These are phyloP conservation scores for Meta bourneti DNA, from an alignment of 2,888 invertebrate species.

Conservation along the genomic window DNA sequence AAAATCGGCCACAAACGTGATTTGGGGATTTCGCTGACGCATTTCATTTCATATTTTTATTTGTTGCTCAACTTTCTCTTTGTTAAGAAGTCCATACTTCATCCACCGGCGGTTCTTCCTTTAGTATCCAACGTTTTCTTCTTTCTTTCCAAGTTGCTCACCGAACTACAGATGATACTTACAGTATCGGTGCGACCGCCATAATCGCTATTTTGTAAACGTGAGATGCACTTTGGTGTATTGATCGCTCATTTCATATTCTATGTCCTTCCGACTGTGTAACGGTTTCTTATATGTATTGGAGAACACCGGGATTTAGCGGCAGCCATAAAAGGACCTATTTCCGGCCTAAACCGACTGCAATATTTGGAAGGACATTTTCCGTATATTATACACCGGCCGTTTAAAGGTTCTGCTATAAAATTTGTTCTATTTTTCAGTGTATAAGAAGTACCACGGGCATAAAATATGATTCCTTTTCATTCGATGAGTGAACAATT, in stretches of 20 bases:
- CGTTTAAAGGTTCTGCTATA: neutral
- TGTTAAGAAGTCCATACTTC: neutral
- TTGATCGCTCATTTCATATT: neutral
- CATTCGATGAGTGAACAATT: too few species aligned
- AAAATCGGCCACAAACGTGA: slow-evolving; percentile 55
- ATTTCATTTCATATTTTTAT: slow-evolving; percentile 26
- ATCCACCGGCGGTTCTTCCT: neutral
- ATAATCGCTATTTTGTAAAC: slow-evolving; percentile 27
- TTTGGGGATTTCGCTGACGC: slow-evolving; percentile 47
- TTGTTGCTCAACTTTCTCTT: neutral
- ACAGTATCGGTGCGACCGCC: neutral
- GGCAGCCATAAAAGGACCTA: neutral
- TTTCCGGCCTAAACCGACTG: neutral
- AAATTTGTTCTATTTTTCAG: neutral
- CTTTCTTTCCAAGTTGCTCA: neutral
- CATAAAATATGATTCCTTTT: too few species aligned
- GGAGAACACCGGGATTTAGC: neutral
- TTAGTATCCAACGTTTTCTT: neutral
- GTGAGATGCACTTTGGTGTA: neutral
- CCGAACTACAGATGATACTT: neutral
- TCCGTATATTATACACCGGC: neutral
- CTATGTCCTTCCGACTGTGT: neutral
- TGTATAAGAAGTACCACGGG: too few species aligned
- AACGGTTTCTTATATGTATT: neutral
- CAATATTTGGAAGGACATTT: neutral